Evolutionary conservation across 2,113 vertebrate species (phyloP).

Genomic region (Collichthys lucidus): DNA sequence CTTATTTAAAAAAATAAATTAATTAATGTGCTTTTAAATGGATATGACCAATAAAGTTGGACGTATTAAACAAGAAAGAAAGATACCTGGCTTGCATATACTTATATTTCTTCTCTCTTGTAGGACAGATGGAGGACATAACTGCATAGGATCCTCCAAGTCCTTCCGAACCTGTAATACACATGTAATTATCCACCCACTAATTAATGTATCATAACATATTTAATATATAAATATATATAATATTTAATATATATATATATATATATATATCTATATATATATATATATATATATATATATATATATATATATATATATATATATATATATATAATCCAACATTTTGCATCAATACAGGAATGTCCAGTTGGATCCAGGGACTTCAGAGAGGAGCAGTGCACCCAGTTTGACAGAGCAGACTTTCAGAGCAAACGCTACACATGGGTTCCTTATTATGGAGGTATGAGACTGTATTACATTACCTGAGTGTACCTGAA

Average conservation of each 20-base stretch:
- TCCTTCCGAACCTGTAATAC: constrained; percentile 86
- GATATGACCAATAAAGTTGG: too few species aligned
- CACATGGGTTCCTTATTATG: constrained; percentile 92
- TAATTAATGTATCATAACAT: neutral
- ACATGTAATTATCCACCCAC: constrained; percentile 60
- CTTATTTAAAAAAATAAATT: too few species aligned
- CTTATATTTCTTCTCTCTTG: constrained; percentile 22
- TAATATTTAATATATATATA: too few species aligned
- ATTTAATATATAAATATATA: neutral
- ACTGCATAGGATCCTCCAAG: constrained; percentile 87
- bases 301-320: too few species aligned
- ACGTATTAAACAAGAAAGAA: too few species aligned
- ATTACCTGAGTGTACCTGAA: neutral
- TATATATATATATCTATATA: too few species aligned
- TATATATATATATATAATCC: neutral
- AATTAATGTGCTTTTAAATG: neutral
- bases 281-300: too few species aligned
- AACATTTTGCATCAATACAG: constrained; percentile 52
- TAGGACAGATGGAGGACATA: constrained; percentile 88
- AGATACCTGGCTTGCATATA: neutral
- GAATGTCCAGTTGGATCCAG: constrained; percentile 84
- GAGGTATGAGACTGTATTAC: constrained; percentile 78
- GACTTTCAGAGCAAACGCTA: constrained; percentile 89
- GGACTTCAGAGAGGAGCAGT: constrained; percentile 94
- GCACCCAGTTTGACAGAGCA: constrained; percentile 85